phyloP scores from a whole-genome alignment of 2,888 invertebrate species.

The Protophormia terraenovae region DNA sequence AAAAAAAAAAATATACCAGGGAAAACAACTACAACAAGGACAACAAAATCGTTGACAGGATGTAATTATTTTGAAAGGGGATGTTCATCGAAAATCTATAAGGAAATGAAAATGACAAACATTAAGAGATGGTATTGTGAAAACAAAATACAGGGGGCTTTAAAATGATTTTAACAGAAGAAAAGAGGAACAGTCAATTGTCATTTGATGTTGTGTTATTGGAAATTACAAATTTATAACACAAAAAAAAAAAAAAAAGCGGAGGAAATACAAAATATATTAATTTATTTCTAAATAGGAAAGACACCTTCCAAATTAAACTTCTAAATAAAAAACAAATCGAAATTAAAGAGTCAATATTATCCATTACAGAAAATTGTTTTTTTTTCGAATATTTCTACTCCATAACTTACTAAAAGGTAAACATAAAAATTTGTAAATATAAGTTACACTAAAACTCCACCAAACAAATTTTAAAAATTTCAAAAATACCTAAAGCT shows the following conservation, averaged over 20 bases:
- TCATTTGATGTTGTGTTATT: not conserved
- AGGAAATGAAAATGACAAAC: conserved; percentile 45
- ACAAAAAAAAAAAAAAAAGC: not conserved
- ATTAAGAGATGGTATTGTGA: not conserved
- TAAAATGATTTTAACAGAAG: no score
- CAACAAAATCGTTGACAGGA: conserved; percentile 43
- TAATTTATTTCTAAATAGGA: conserved; percentile 11
- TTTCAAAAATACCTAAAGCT: no score
- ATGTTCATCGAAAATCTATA: conserved; percentile 43
- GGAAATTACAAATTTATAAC: no score
- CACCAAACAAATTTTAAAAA: not conserved
- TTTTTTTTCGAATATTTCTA: no score
- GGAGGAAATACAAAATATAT: not conserved
- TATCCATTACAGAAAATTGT: no score
- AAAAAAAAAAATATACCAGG: not conserved
- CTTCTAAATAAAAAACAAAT: no score
- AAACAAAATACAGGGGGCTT: not conserved
- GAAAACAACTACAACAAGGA: not conserved
- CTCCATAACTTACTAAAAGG: no score
- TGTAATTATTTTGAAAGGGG: conserved; percentile 58
- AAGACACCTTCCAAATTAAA: not conserved
- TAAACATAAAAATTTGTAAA: not conserved
- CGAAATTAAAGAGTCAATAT: no score
- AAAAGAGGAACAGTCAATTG: not conserved
- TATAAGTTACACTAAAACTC: not conserved